Evolutionary conservation across 2,888 invertebrate species (phyloP), one percentile per base, ranked within the genome.

Genomic region (Prenolepis imparis): DNA sequence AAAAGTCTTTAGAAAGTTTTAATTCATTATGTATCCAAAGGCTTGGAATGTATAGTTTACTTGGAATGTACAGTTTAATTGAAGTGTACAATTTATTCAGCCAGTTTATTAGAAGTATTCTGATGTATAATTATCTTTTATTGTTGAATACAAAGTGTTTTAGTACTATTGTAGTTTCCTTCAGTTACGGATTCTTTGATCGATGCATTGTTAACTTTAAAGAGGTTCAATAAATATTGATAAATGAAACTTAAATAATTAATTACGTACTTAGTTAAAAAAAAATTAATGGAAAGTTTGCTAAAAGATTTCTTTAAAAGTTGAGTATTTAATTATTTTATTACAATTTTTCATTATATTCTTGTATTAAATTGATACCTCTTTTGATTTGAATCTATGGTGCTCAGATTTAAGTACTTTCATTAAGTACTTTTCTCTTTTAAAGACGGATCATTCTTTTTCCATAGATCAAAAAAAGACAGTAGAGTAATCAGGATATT

Each of bases 181-280:
- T 28, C 24, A 44, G 18, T 32, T 44, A 32, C 24, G 1, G 12
- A 28, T 70, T 21, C 44, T 24, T 59, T 59, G 15, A 44, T 9
- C 18, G 24, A 48, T 36, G 32, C 12, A 57, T 24, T 48, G 6
- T 48, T 72, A 48, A 77, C 44, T 61, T 48, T 24, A 4, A 72
- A 59, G 6, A 72, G 48, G n/a, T 21, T 44, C 12, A 21, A 44
- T 36, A 59, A 80, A 44, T 61, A 36, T 18, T 41, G 57, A 78
- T 59, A 70, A 77, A 78, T 68, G 41, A 57, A 70, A 59, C 59
- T 70, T 72, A 61, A 24, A 80, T 59, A 70, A 59, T 80, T 80
- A 70, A 70, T 78, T 57, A 61, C 59, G 44, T 32, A 64, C 36
- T 36, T 64, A 57, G n/a, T n/a, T n/a, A n/a, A n/a, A n/a, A 61